Base-by-base conservation (phyloP, 2,888 invertebrate genomes). In the Gymnocheta viridis region DNA sequence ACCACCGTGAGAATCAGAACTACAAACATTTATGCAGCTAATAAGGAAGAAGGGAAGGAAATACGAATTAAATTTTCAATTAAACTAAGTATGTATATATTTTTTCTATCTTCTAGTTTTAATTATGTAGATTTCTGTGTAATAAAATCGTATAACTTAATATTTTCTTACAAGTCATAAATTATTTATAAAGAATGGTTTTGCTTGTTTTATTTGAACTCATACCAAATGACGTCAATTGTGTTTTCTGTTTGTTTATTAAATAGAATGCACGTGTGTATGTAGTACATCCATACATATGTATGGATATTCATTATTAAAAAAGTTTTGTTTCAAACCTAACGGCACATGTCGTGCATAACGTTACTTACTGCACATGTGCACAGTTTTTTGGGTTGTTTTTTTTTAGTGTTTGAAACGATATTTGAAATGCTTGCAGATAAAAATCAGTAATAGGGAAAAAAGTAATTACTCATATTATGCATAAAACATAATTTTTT, bases 261-360 rank as follows among this genome's bases (percentile, higher is more conserved):
- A 22, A 22, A 12, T 12, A 22, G 14, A n/a, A n/a, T n/a, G n/a
- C n/a, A n/a, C 1, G 32, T 35, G 9, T 38, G 14, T 12, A 60
- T 17, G 1, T 27, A 17, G 4, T 44, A 47, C 19, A 17, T 66
- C 47, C 6, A 14, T 32, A 66, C 4, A 1, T 32, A 47, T 47
- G n/a, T 38, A 35, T 32, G 10, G 2, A 29, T 51, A 6, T 22
- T 22, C 14, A 27, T 41, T 49, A 27, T 41, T n/a, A n/a, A n/a
- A n/a, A n/a, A n/a, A n/a, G n/a, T n/a, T n/a, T 24, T 32, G 41
- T 82, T 78, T 69, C 56, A 70, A 44, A 76, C 70, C 76, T 83
- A 83, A 83, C 83, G 83, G 83, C 77, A 77, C 56, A 80, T 84
- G 72, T 77, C 80, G 83, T 80, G 83, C 80, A 84, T 77, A 81